A percentile compares a stretch with the other conserved stretches of the same genome.
Evolutionary conservation across 2,797 vertebrate genomes (phyloP).

Genomic region (Gymnopithys bicolor): DNA sequence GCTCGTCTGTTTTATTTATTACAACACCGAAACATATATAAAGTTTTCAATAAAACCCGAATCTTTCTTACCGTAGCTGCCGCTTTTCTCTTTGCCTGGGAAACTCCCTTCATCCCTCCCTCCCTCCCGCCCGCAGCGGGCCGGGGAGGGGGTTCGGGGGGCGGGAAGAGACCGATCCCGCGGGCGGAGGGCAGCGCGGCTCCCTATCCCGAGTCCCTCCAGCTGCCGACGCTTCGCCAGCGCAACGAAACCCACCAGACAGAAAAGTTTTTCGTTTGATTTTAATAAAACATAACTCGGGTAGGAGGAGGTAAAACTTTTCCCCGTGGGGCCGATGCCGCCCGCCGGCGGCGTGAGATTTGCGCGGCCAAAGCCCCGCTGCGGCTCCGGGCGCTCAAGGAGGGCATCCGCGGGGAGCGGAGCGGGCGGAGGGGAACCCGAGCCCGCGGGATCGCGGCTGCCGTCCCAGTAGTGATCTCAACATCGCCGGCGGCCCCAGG

Average conservation of each 20-base stretch:
- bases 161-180: neutral
- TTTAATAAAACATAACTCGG: neutral
- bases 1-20: conserved; percentile 97
- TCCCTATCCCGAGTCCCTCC: neutral
- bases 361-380: neutral
- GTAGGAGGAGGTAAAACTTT: neutral
- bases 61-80: conserved; percentile 88
- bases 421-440: neutral
- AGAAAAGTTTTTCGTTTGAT: conserved; percentile 13
- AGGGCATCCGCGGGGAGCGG: neutral
- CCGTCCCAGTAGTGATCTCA: neutral
- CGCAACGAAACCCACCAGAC: neutral
- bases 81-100: conserved; percentile 58
- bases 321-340: neutral
- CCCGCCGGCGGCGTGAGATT: neutral
- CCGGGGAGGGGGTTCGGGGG: neutral
- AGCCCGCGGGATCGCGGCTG: neutral
- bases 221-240: neutral
- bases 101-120: neutral
- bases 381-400: neutral
- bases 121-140: neutral
- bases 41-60: conserved; percentile 92
- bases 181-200: neutral
- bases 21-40: conserved; percentile 88
- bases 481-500: neutral